Percentiles rank a stretch among this genome's conserved stretches.
phyloP scores from a whole-genome alignment of 2,888 invertebrate species.

The Athripsodes cinereus region DNA sequence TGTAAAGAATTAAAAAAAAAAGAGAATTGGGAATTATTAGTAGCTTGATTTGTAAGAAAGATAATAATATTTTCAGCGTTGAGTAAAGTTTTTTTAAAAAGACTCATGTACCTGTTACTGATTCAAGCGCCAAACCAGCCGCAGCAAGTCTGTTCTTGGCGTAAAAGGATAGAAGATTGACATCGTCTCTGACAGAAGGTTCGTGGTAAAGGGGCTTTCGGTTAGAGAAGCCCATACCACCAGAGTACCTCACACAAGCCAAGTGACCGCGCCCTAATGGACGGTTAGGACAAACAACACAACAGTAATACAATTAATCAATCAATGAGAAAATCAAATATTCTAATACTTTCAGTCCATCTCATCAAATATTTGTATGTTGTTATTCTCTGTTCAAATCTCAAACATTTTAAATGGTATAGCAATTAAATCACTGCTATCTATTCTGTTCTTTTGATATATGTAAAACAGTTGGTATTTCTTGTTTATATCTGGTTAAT shows the following conservation, averaged over 20 bases:
- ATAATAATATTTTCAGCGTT: not conserved
- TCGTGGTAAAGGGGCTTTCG: slow-evolving; percentile 66
- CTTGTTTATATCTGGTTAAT: too few relatives aligned
- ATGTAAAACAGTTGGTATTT: too few relatives aligned
- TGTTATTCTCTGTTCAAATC: too few relatives aligned
- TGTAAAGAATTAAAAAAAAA: too few relatives aligned
- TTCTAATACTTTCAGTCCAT: slow-evolving; percentile 4
- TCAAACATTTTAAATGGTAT: too few relatives aligned
- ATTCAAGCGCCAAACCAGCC: slow-evolving; percentile 46
- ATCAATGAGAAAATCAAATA: slow-evolving; percentile 18
- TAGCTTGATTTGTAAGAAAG: not conserved
- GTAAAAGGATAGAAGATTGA: slow-evolving; percentile 82
- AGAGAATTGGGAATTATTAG: not conserved
- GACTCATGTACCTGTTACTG: slow-evolving; percentile 44
- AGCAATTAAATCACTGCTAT: too few relatives aligned
- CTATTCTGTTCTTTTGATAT: too few relatives aligned
- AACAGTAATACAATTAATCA: slow-evolving; percentile 1
- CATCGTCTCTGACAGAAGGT: slow-evolving; percentile 77
- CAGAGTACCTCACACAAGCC: slow-evolving; percentile 79
- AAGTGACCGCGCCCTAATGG: slow-evolving; percentile 72
- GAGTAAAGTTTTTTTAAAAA: not conserved
- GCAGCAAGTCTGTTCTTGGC: slow-evolving; percentile 71
- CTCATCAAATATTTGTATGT: too few relatives aligned
- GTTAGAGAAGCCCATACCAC: slow-evolving; percentile 70
- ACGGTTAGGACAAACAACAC: slow-evolving; percentile 24